A percentile compares a stretch with the other conserved stretches of the same genome.
These are phyloP conservation scores for Caenorhabditis sp. DNA, from an alignment of 2,888 invertebrate species.

Conservation along the genomic window DNA sequence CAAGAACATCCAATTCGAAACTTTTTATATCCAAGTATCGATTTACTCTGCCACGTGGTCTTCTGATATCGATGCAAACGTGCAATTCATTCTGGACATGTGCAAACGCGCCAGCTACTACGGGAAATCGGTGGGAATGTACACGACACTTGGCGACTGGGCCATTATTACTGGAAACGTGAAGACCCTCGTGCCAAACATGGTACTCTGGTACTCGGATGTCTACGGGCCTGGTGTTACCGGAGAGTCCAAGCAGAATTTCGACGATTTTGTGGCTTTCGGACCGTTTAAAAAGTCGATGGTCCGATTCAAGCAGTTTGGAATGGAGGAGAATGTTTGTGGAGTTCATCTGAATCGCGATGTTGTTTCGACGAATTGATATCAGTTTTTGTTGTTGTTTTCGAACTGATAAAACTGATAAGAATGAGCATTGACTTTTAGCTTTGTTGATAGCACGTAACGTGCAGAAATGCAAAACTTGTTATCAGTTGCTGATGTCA, in stretches of 20 bases:
- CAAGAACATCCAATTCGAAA: not conserved
- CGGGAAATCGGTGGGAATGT: not conserved
- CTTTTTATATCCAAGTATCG: not conserved
- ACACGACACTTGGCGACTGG: not conserved
- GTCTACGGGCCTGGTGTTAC: not conserved
- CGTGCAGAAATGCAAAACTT: too few species aligned
- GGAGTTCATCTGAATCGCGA: not conserved
- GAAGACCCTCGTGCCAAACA: not conserved
- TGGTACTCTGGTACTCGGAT: not conserved
- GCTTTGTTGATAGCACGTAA: too few species aligned
- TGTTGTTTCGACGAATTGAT: not conserved
- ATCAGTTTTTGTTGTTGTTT: not conserved
- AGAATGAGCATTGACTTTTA: not conserved
- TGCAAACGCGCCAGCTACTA: not conserved
- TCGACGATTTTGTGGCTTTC: conserved; percentile 1
- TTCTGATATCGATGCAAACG: not conserved
- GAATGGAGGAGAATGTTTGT: not conserved
- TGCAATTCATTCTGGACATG: not conserved
- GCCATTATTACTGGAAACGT: not conserved
- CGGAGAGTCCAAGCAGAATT: not conserved
- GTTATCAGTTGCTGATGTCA: too few species aligned
- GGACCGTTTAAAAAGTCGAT: not conserved
- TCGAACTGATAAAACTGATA: not conserved
- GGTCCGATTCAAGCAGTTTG: conserved; percentile 4
- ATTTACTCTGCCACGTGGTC: not conserved